Base-by-base conservation (phyloP, 2,888 invertebrate species). In the Sympetrum striolatum region DNA sequence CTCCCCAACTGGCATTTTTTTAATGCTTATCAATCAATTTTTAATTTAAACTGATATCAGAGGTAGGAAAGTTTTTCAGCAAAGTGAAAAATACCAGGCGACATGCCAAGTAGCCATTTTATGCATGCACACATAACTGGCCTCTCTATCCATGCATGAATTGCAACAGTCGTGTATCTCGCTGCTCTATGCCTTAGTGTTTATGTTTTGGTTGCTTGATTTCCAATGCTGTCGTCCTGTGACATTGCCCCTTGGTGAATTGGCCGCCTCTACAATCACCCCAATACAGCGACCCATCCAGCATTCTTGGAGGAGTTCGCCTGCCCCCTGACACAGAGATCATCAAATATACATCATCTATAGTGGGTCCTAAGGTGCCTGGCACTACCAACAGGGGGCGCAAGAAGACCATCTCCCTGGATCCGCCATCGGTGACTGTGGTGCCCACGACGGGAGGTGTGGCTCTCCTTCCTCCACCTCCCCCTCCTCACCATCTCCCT, bases 281-380 rank as follows among this genome's bases (percentile, higher is more conserved):
- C 58, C 86, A 86, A 86, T 60, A 18, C 94, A 97, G 97, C 94
- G 97, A 97, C 94, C 97, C 97, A 91, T 96, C 97, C 92, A 97
- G 97, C 93, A 96, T 98, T 93, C 94, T 97, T 93, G 97, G 97
- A 91, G 97, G 97, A 64, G 97, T 98, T 90, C 96, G 98, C 91
- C 94, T 98, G 92, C 98, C 98, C 92, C 98, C 98, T 73, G 98
- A 98, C 93, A 98, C 98, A 81, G 98, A 98, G 94, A 98, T 98
- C 92, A 98, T 98, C 93, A 98, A 98, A 94, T 98, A 98, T 94
- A 98, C 98, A 92, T 97, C 97, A 92, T 97, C 97, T 91, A 96
- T 98, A 93, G 97, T 97, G 92, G 98, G 98, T 91, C 97, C 97
- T 91, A 98, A 98, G 95, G 95, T 97, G 92, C 97, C 97, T 22